Conservation (phyloP, 2,888 invertebrate species). For the Cryptosula pallasiana region DNA sequence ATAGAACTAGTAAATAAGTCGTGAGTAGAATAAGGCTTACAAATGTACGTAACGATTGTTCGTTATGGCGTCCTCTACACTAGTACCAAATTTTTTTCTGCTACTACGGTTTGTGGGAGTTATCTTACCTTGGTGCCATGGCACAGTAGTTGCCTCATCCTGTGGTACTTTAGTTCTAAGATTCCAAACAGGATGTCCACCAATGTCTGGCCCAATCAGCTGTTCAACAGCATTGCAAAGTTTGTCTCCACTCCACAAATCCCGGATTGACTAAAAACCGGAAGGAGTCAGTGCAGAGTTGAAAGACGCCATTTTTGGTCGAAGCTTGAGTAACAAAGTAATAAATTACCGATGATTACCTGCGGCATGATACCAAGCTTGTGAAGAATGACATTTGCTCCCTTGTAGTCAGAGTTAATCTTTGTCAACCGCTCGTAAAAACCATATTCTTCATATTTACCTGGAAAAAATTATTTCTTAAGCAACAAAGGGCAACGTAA, state of each 20-base stretch:
- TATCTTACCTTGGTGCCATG: constrained; percentile 50
- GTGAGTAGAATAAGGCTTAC: no score
- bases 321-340: no score
- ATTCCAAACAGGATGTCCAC: constrained; percentile 49
- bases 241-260: constrained; percentile 42
- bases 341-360: no score
- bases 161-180: constrained; percentile 47
- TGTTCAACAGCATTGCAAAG: constrained; percentile 47
- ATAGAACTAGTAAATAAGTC: no score
- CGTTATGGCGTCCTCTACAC: no score
- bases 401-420: constrained; percentile 45
- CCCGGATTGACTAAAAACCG: constrained; percentile 36
- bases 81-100: no score
- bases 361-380: constrained; percentile 43
- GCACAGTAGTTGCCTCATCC: constrained; percentile 44
- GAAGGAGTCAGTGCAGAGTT: no score
- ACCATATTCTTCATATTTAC: constrained; percentile 39
- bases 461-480: constrained; percentile 34
- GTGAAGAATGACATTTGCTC: constrained; percentile 45
- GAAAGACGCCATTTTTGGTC: no score
- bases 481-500: no score
- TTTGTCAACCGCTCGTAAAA: constrained; percentile 42
- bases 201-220: constrained; percentile 42
- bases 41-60: no score
- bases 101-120: no score